Conservation (phyloP, 1,140 invertebrate genomes). For the Eriosoma lanigerum region DNA sequence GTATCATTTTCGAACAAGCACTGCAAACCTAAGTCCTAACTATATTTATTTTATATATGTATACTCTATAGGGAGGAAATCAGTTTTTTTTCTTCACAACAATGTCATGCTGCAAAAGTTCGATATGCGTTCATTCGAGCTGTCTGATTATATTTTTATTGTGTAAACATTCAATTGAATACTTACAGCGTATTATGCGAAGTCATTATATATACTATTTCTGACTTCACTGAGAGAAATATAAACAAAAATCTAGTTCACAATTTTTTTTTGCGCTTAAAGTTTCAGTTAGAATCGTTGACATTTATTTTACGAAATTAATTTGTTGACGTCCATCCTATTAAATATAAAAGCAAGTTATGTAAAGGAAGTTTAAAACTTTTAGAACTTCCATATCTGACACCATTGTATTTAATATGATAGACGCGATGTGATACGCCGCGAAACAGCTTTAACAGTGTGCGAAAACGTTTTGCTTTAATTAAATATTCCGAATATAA, state of each 20-base stretch:
- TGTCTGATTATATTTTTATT: not conserved
- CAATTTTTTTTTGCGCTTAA: not conserved
- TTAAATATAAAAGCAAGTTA: constrained; percentile 22
- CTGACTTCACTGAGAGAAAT: not conserved
- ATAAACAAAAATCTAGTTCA: not conserved
- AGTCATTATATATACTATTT: not conserved
- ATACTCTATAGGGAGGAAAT: constrained; percentile 3
- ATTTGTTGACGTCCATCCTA: constrained; percentile 30
- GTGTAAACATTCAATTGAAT: not conserved
- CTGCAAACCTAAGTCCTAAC: not conserved
- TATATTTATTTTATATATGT: not conserved
- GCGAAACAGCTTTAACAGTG: not conserved
- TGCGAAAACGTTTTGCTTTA: constrained; percentile 11
- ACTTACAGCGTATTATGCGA: not conserved
- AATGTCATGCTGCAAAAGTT: constrained; percentile 18
- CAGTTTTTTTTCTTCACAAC: not conserved
- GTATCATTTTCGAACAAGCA: constrained; percentile 31
- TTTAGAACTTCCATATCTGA: constrained; percentile 14
- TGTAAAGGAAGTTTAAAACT: constrained; percentile 16
- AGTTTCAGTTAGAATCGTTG: not conserved
- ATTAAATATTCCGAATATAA: not conserved
- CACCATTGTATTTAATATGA: no score
- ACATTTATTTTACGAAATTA: constrained; percentile 13
- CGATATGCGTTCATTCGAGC: not conserved
- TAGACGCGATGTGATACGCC: not conserved